Conservation (phyloP, 2,797 vertebrate genomes). For the Nyctalus aviator region DNA sequence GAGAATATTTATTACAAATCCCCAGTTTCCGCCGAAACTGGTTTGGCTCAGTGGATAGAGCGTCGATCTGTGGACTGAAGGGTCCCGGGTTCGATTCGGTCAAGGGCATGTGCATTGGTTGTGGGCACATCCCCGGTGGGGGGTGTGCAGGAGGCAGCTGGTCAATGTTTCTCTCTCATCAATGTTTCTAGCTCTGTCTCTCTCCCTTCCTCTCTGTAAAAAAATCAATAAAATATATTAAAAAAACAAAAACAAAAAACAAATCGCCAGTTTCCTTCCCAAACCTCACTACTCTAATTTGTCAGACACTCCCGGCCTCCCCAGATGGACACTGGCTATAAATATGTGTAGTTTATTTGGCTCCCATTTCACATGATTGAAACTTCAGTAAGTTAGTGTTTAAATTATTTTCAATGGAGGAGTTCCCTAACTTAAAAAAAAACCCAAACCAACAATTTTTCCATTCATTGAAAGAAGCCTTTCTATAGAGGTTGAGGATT, state of each 20-base stretch:
- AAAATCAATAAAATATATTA: no score
- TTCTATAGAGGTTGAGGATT: constrained; percentile 64
- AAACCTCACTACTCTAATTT: constrained; percentile 27
- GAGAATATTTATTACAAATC: constrained; percentile 57
- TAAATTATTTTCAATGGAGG: constrained; percentile 12
- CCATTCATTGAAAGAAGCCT: constrained; percentile 29
- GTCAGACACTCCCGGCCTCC: not conserved
- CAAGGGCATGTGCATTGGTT: no score
- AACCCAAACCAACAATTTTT: not conserved
- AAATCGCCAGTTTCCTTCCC: constrained; percentile 49
- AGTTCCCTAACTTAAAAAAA: constrained; percentile 29
- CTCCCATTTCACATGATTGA: constrained; percentile 44
- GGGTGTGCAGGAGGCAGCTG: no score
- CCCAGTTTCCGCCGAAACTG: not conserved
- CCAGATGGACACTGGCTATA: not conserved
- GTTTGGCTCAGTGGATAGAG: no score
- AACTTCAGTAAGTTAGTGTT: constrained; percentile 51
- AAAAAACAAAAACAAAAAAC: not conserved
- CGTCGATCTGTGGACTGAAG: no score
- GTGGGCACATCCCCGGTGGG: no score
- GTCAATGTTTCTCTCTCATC: no score
- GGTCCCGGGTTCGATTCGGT: no score
- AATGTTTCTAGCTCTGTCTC: no score
- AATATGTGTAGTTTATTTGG: not conserved
- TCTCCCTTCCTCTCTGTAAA: no score